These are phyloP conservation scores for Ariopsis seemanni DNA, from an alignment of 2,113 vertebrate species.

Conservation along the genomic window DNA sequence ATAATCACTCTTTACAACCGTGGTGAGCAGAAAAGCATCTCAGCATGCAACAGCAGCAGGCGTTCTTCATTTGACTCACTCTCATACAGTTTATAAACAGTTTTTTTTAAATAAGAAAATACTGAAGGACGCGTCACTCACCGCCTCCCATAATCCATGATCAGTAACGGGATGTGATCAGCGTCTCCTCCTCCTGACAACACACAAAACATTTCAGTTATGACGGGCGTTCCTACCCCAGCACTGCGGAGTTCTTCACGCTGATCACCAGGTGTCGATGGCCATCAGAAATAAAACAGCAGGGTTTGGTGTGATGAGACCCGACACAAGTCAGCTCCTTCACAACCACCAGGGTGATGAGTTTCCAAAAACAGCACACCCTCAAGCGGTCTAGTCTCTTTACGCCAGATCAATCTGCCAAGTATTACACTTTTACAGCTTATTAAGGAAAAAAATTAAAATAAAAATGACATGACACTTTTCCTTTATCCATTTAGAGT, in stretches of 20 bases:
- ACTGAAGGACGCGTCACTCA: constrained; percentile 51
- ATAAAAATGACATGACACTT: neutral
- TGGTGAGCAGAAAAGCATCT: no score
- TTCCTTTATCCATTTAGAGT: neutral
- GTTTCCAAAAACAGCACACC: neutral
- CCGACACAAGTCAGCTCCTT: neutral
- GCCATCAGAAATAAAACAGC: neutral
- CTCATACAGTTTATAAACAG: no score
- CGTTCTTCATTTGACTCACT: neutral
- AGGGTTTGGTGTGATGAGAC: neutral
- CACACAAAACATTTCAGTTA: neutral
- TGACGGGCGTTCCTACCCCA: no score
- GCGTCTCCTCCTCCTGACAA: constrained; percentile 4
- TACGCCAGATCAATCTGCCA: neutral
- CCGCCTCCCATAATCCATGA: constrained; percentile 70
- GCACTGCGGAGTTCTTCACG: neutral
- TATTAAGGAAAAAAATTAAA: no score
- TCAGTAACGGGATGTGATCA: neutral
- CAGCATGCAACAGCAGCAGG: no score
- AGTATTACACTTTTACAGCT: neutral
- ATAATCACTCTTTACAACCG: no score
- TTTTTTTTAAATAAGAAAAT: neutral
- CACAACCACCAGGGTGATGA: neutral
- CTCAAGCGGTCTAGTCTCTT: neutral
- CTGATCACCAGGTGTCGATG: neutral